phyloP scores from a whole-genome alignment of 2,113 vertebrate genomes.

The Pao palembangensis region DNA sequence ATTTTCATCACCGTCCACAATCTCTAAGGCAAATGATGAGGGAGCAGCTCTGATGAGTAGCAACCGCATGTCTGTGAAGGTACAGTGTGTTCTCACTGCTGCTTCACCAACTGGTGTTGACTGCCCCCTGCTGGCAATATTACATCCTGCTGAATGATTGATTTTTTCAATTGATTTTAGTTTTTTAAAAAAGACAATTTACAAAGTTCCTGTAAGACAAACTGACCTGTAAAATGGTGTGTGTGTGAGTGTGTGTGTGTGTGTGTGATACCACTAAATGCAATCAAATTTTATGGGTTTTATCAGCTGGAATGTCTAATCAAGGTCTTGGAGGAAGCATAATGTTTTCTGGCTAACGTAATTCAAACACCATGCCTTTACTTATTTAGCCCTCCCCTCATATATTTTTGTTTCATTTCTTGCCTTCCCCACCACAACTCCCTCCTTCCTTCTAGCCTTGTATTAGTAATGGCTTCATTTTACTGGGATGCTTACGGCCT shows the following conservation, averaged over 20 bases:
- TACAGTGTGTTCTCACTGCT: not conserved
- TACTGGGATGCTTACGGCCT: slow-evolving; percentile 54
- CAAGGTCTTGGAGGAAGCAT: too few species aligned
- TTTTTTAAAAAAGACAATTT: too few species aligned
- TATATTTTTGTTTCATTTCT: slow-evolving; percentile 18
- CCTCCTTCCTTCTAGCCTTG: slow-evolving; percentile 30
- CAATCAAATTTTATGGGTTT: too few species aligned
- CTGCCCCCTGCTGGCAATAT: slow-evolving; percentile 46
- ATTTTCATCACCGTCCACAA: not conserved
- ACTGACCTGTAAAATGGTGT: not conserved
- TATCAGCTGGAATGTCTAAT: too few species aligned
- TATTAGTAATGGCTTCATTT: slow-evolving; percentile 55
- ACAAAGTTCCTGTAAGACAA: too few species aligned
- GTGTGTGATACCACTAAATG: too few species aligned
- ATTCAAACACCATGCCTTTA: not conserved
- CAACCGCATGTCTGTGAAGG: not conserved
- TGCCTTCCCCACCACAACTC: slow-evolving; percentile 10
- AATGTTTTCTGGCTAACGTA: not conserved
- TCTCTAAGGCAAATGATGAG: not conserved
- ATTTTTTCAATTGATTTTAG: too few species aligned
- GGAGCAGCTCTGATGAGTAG: not conserved
- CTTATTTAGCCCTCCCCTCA: not conserved
- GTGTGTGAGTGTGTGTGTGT: too few species aligned
- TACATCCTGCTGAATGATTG: not conserved
- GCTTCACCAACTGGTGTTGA: slow-evolving; percentile 33